These are phyloP conservation scores for Harpegnathos saltator DNA, from an alignment of 1,140 invertebrate species.

Conservation along the genomic window DNA sequence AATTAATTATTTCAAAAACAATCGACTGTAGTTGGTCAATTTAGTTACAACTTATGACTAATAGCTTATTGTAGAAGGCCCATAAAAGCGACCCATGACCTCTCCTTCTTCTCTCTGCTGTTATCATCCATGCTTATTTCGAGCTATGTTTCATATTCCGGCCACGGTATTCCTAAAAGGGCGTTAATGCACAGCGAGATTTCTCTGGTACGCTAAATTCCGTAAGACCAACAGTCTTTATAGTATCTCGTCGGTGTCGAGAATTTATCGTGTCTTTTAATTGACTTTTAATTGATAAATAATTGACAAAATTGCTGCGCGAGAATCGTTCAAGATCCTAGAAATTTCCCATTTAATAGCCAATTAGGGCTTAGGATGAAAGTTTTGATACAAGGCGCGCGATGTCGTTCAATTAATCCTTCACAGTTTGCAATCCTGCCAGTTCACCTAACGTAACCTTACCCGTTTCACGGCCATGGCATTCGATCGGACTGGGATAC, in stretches of 20 bases:
- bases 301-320: not conserved
- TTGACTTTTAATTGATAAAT: not conserved
- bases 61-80: too few species aligned
- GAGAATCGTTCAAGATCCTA: not conserved
- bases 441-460: slow-evolving; percentile 2
- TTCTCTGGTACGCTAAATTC: too few species aligned
- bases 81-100: too few species aligned
- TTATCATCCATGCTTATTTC: too few species aligned
- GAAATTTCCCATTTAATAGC: not conserved
- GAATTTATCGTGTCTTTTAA: not conserved
- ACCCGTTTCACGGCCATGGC: slow-evolving; percentile 16
- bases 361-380: not conserved
- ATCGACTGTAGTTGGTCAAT: too few species aligned
- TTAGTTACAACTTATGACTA: too few species aligned
- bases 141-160: too few species aligned
- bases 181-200: too few species aligned
- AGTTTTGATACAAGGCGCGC: not conserved
- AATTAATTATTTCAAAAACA: too few species aligned
- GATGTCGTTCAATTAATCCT: slow-evolving; percentile 4
- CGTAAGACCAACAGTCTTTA: too few species aligned
- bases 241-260: not conserved
- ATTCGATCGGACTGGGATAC: slow-evolving; percentile 49
- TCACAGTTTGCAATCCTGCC: not conserved
- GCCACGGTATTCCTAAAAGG: too few species aligned
- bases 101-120: too few species aligned